Evolutionary conservation across 2,113 vertebrate species (phyloP).

Genomic region (Ptilonorhynchus violaceus): DNA sequence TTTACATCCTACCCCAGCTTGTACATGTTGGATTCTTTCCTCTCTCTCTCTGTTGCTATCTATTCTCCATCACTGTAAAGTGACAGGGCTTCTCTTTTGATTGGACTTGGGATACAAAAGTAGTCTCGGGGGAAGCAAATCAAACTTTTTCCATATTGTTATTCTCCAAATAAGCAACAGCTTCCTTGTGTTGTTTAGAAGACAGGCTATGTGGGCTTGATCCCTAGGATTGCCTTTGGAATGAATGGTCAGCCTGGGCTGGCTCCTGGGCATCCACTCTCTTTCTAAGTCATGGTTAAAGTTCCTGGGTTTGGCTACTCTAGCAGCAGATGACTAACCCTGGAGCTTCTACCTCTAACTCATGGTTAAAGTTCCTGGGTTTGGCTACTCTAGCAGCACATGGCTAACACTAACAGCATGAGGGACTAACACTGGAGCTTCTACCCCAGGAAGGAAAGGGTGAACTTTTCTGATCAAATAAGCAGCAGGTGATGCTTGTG

Average conservation of each 20-base stretch:
- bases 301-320: not conserved
- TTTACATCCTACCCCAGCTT: not conserved
- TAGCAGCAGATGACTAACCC: not conserved
- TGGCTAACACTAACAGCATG: not conserved
- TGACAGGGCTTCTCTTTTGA: not conserved
- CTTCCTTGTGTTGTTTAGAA: not conserved
- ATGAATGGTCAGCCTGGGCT: not conserved
- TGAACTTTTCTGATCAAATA: not conserved
- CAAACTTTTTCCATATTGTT: not conserved
- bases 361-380: not conserved
- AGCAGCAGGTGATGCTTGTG: not conserved
- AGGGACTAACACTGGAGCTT: not conserved
- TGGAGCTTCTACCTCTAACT: not conserved
- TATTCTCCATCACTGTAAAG: not conserved
- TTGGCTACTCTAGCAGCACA: not conserved
- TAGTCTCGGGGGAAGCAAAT: not conserved
- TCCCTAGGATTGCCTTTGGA: not conserved
- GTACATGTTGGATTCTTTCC: not conserved
- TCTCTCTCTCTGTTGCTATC: not conserved
- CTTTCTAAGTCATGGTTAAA: not conserved
- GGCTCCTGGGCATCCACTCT: accelerated
- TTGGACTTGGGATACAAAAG: not conserved
- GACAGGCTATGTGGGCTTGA: not conserved
- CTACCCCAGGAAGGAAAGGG: not conserved
- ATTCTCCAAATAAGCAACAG: not conserved